Conservation (phyloP, 2,888 invertebrate genomes). For the Pedicia rivosa region DNA sequence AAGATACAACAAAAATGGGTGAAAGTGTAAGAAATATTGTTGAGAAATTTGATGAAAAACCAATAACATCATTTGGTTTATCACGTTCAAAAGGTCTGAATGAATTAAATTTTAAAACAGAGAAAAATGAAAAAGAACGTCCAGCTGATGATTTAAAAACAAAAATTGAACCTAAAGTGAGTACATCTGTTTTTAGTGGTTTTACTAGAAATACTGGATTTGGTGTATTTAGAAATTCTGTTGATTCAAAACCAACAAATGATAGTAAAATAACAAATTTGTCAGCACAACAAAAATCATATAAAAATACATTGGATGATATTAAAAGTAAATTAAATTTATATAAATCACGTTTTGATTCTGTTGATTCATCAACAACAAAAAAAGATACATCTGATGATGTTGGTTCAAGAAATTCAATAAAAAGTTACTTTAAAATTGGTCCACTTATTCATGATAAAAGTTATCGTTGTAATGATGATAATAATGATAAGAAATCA, state of each 20-base stretch:
- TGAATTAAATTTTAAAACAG: too few species aligned
- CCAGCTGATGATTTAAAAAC: neutral
- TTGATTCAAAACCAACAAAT: neutral
- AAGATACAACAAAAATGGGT: neutral
- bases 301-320: slow-evolving; percentile 25
- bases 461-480: too few species aligned
- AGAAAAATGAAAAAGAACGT: neutral
- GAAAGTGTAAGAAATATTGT: slow-evolving; percentile 1
- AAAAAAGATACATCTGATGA: too few species aligned
- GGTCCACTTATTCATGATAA: too few species aligned
- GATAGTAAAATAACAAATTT: slow-evolving; percentile 3
- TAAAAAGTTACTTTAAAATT: too few species aligned
- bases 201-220: neutral
- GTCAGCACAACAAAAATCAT: slow-evolving; percentile 18
- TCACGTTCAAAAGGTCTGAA: too few species aligned
- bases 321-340: slow-evolving; percentile 26
- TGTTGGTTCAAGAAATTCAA: too few species aligned
- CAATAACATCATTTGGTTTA: neutral
- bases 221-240: neutral
- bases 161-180: neutral
- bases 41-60: slow-evolving; percentile 3
- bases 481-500: slow-evolving; percentile 7
- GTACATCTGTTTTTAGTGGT: too few species aligned
- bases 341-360: slow-evolving; percentile 28
- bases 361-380: too few species aligned